Base-by-base conservation (phyloP, 2,113 vertebrate species). In the Tringa solitaria region DNA sequence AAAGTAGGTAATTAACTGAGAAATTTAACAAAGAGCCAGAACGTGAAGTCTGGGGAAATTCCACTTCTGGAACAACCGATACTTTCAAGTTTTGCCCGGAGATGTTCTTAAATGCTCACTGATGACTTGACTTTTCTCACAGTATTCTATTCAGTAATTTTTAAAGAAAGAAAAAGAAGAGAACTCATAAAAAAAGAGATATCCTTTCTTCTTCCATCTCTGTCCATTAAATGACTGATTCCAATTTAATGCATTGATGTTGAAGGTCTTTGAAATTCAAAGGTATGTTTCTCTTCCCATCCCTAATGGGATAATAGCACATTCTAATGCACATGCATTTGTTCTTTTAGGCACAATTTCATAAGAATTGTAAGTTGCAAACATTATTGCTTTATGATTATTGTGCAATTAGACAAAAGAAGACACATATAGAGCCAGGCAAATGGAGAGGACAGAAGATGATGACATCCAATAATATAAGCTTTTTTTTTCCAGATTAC, bases 241-340 rank as follows among this genome's bases (percentile, higher is more conserved):
- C 82, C 32, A 83, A 85, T 97, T 96, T 87, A 96, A 65, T 74
- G 64, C 76, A 90, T 57, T 90, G 89, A 95, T 95, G 83, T 54
- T 74, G 84, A 97, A 97, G 94, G 89, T 80, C 92, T 97, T 97
- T 97, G 93, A 96, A 96, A 97, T 97, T 95, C 95, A 96, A 96
- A 96, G 77, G 65, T 97, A 87, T 86, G 70, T 96, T 97, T 96
- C 94, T 95, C 81, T 96, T 95, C 70, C 84, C 45, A 70, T 64
- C 78, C 20, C 70, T 97, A 96, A 96, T 96, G 95, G 97, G 82
- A 97, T 97, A 97, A 97, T 96, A 97, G 85, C 89, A 96, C 63
- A 82, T 87, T 68, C 80, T 97, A 97, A 97, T 96, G 96, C 92
- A 96, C 91, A 95, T 60, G 46, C 75, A 94, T 95, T 97, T 97